These are phyloP conservation scores for Rachycentron canadum DNA, from an alignment of 2,797 vertebrate genomes.

Conservation along the genomic window DNA sequence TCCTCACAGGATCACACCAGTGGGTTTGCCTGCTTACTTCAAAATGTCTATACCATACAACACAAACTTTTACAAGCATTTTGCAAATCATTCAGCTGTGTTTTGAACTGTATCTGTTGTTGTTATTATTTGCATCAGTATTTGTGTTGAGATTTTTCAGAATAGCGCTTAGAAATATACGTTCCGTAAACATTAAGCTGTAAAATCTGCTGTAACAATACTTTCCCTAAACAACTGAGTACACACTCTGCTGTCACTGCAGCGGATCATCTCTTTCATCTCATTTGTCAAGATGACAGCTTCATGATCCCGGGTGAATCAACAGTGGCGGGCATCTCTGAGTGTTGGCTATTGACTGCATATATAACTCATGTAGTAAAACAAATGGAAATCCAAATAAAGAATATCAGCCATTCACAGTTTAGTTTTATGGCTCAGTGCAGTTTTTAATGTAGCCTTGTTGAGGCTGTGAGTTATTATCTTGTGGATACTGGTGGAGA, in stretches of 20 bases:
- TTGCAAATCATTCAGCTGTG: background rate
- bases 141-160: too few relatives aligned
- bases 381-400: slow-evolving; percentile 3
- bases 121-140: too few relatives aligned
- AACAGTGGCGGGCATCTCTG: slow-evolving; percentile 16
- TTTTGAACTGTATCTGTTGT: too few relatives aligned
- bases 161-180: too few relatives aligned
- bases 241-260: background rate
- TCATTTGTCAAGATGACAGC: slow-evolving; percentile 57
- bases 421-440: background rate
- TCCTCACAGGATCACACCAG: background rate
- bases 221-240: background rate
- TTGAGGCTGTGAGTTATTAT: slow-evolving; percentile 1
- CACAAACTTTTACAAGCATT: background rate
- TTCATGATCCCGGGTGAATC: slow-evolving; percentile 36
- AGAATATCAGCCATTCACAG: background rate
- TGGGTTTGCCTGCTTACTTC: too few relatives aligned
- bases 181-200: too few relatives aligned
- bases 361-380: too few relatives aligned
- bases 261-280: too few relatives aligned
- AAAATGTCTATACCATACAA: background rate
- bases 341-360: too few relatives aligned
- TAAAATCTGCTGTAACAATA: too few relatives aligned
- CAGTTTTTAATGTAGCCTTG: background rate
- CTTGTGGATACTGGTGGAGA: background rate